Conservation (phyloP, 2,797 vertebrate species). For the Myotis myotis region DNA sequence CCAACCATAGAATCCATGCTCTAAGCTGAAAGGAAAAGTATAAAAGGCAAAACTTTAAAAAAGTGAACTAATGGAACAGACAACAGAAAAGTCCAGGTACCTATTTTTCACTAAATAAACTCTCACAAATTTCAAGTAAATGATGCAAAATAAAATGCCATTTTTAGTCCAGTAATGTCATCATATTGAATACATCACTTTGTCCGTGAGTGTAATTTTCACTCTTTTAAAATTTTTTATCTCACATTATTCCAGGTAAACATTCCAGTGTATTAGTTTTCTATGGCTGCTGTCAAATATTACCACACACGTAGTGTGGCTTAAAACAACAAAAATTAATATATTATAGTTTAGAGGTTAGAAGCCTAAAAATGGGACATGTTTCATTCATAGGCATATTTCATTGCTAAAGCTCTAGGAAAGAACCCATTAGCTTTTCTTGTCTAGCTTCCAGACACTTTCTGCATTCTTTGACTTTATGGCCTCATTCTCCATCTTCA, state of each 20-base stretch:
- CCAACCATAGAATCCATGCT: background rate
- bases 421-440: background rate
- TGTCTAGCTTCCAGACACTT: background rate
- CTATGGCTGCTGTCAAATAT: background rate
- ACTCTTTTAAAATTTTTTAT: background rate
- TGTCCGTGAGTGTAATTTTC: background rate
- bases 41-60: background rate
- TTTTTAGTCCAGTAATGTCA: background rate
- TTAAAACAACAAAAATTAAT: background rate
- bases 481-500: background rate
- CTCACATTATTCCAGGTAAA: background rate
- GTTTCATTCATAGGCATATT: background rate
- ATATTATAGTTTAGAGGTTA: background rate
- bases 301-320: background rate
- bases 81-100: background rate
- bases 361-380: background rate
- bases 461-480: background rate
- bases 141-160: background rate
- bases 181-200: background rate
- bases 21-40: background rate
- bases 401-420: background rate
- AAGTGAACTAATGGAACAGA: background rate
- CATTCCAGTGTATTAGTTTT: background rate
- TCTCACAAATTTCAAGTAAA: background rate
- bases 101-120: background rate